Base-by-base conservation (phyloP, 2,113 vertebrate species). In the Oncorhynchus nerka region DNA sequence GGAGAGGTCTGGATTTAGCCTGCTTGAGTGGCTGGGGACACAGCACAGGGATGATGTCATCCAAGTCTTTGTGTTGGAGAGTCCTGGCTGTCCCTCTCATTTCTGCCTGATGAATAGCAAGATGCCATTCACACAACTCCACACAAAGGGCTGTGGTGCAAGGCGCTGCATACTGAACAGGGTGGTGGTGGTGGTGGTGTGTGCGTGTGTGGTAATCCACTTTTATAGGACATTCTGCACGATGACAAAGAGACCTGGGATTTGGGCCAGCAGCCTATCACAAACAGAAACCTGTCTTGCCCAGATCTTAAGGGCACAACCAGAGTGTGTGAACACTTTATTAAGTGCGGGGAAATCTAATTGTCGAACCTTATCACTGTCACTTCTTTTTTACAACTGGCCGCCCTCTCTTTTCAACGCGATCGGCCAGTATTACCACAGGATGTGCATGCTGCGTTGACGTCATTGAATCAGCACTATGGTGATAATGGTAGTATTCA, bases 1-100 rank as follows among this genome's bases (percentile, higher is more conserved):
- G 3, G 68, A 78, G 65, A 48, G 59, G 72, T 67, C 80, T 62
- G 59, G 59, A 13, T 67, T 83, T 80, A 83, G 70, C 66, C 61
- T 7, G 28, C 20, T 62, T 59, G 84, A 77, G 75, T 34, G 55
- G 51, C 79, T 74, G 68, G 51, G 64, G 82, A 83, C 74, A 64
- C 30, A 71, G 28, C 74, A 59, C 26, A 71, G 28, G 19, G 82
- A 84, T 92, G 90, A 91, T 86, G 90, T 93, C 92, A 91, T 87
- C 74, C 74, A 74, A 76, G 71, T 16, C 67, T 74, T 85, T 91
- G 86, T 86, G 76, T 75, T 34, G 9, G 57, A 67, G 84, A 83
- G 81, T 57, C 81, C 65, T 19, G 84, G 74, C 85, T 72, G 77
- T 80, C 82, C 81, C 77, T 79, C 81, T 85, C 85, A 66, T 86